These are phyloP conservation scores for Sinopyrophorus schimmeli DNA, from an alignment of 2,888 invertebrate genomes.

Conservation along the genomic window DNA sequence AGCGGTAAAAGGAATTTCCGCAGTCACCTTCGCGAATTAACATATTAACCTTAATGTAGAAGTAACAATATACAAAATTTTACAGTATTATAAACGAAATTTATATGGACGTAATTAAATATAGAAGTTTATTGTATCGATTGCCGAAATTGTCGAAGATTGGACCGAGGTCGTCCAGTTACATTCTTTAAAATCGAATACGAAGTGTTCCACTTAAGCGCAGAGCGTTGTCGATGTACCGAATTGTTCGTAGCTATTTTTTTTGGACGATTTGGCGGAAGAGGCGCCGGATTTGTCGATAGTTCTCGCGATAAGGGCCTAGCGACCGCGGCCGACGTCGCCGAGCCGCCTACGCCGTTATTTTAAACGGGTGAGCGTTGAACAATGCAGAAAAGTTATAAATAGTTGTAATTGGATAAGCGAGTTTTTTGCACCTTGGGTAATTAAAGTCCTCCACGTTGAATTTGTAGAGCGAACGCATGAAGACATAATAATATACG, in stretches of 20 bases:
- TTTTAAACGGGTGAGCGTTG: not conserved
- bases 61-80: no score
- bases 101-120: no score
- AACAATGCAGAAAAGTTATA: constrained; percentile 3
- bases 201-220: constrained; percentile 17
- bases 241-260: not conserved
- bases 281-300: not conserved
- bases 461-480: constrained; percentile 10
- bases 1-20: no score
- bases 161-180: constrained; percentile 18
- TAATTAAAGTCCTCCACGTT: constrained; percentile 18
- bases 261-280: not conserved
- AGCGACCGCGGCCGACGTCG: not conserved
- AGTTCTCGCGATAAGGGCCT: no score
- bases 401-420: constrained; percentile 7
- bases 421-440: constrained; percentile 6
- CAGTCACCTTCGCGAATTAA: no score
- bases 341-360: not conserved
- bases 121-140: constrained; percentile 15
- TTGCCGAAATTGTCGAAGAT: constrained; percentile 13
- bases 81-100: no score
- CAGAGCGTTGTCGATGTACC: not conserved
- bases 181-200: constrained; percentile 11
- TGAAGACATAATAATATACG: constrained; percentile 24
- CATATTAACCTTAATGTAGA: no score